Percentiles rank a stretch among this genome's conserved stretches.
These are phyloP conservation scores for Stenodera caucasica DNA, from an alignment of 2,888 invertebrate species.

Conservation along the genomic window DNA sequence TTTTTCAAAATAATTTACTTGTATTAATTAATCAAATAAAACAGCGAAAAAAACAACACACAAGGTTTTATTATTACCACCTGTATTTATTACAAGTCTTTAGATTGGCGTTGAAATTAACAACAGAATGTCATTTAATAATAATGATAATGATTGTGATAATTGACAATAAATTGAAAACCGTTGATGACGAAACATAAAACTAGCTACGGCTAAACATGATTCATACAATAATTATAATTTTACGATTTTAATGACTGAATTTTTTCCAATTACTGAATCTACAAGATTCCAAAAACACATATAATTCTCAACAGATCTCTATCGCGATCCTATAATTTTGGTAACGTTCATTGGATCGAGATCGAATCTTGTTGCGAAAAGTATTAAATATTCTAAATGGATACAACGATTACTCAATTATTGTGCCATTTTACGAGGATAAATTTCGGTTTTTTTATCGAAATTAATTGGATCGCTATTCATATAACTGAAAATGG, in stretches of 20 bases:
- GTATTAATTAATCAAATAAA: conserved; percentile 6
- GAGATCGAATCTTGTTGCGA: no score
- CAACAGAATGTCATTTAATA: conserved; percentile 2
- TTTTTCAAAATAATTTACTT: not conserved
- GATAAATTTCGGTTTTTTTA: conserved; percentile 10
- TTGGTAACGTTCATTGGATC: no score
- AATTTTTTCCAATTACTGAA: no score
- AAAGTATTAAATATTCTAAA: no score
- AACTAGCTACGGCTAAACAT: not conserved
- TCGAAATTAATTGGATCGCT: conserved; percentile 27
- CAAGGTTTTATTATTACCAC: not conserved
- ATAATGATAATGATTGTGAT: not conserved
- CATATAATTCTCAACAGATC: no score
- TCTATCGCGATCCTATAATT: no score
- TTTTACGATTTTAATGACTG: no score
- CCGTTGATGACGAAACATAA: not conserved
- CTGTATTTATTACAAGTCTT: not conserved
- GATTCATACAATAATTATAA: not conserved
- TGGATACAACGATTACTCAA: no score
- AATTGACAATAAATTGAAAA: conserved; percentile 4
- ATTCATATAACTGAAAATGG: conserved; percentile 21
- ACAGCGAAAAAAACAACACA: not conserved
- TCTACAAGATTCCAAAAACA: no score
- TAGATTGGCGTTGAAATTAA: not conserved
- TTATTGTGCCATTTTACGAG: no score